A percentile compares a stretch with the other conserved stretches of the same genome.
Conservation (phyloP, 2,888 invertebrate species). For the Orgyia antiqua region DNA sequence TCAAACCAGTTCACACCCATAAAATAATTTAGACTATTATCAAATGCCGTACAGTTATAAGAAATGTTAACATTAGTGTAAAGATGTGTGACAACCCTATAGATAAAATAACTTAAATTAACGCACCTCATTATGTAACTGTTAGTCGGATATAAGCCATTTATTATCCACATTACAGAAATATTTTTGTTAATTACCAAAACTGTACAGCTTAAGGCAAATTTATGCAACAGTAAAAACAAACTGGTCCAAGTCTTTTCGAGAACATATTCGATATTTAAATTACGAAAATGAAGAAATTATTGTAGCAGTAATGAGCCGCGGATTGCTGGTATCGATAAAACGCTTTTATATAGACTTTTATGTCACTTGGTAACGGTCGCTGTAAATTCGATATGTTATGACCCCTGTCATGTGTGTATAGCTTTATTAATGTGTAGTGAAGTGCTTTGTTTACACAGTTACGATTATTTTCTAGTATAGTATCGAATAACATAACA, state of each 20-base stretch:
- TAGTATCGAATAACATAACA: slow-evolving; percentile 40
- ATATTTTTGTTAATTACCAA: slow-evolving; percentile 35
- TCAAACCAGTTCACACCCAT: too few relatives aligned
- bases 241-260: slow-evolving; percentile 38
- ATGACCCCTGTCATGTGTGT: slow-evolving; percentile 35
- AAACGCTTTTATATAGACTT: slow-evolving; percentile 58
- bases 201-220: slow-evolving; percentile 16
- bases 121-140: slow-evolving; percentile 12
- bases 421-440: slow-evolving; percentile 59
- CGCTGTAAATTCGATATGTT: slow-evolving; percentile 56
- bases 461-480: slow-evolving; percentile 31
- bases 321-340: slow-evolving; percentile 55
- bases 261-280: slow-evolving; percentile 24
- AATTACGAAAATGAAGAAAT: slow-evolving; percentile 63
- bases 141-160: slow-evolving; percentile 13
- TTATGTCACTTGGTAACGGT: slow-evolving; percentile 53
- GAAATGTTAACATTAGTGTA: too few relatives aligned
- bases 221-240: slow-evolving; percentile 35
- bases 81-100: too few relatives aligned
- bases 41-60: too few relatives aligned
- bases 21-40: too few relatives aligned
- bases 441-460: slow-evolving; percentile 45
- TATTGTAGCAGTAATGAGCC: slow-evolving; percentile 50
- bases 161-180: slow-evolving; percentile 30
- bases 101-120: neutral